Conservation (phyloP, 2,888 invertebrate species). For the Cancer borealis region DNA sequence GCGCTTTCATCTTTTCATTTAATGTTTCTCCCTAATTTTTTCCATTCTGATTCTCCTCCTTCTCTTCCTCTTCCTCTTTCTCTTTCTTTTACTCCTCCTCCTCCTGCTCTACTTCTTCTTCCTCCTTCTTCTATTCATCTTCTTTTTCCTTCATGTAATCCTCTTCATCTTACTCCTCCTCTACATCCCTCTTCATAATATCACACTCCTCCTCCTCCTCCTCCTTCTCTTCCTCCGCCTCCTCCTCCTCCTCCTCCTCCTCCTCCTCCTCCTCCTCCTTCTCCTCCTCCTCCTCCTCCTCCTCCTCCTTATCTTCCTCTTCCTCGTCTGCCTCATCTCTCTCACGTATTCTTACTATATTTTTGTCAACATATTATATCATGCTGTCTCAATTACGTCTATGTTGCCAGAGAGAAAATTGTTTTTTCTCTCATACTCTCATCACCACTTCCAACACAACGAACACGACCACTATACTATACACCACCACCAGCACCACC, state of each 20-base stretch:
- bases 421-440: neutral
- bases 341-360: conserved; percentile 3
- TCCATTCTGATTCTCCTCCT: too few species aligned
- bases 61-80: too few species aligned
- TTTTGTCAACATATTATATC: conserved; percentile 20
- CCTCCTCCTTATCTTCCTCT: neutral
- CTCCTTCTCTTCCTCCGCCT: conserved; percentile 14
- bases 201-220: neutral
- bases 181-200: neutral
- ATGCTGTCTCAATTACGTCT: neutral
- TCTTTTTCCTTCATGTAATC: neutral
- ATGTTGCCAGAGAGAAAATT: neutral
- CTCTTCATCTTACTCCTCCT: neutral
- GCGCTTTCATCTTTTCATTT: neutral
- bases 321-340: neutral
- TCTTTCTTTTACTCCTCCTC: too few species aligned
- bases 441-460: neutral
- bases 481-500: neutral
- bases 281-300: conserved; percentile 25
- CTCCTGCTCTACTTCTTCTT: neutral
- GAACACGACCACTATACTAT: too few species aligned
- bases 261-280: neutral
- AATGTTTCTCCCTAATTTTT: neutral
- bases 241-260: neutral
- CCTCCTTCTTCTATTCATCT: neutral